Conservation (phyloP, 1,140 invertebrate genomes). For the Bombus sylvicola region DNA sequence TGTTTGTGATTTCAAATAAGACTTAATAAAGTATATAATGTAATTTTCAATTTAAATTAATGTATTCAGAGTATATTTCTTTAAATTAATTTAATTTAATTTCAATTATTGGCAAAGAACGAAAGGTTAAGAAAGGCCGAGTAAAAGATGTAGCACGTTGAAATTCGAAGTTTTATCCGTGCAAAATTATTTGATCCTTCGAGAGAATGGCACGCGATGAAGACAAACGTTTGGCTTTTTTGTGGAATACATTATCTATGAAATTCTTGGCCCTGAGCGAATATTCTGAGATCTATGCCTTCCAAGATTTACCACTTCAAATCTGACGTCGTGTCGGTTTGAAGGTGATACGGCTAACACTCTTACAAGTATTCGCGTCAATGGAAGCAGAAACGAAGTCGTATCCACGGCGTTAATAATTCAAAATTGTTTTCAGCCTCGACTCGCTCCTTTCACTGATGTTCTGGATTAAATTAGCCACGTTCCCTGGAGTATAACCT, state of each 20-base stretch:
- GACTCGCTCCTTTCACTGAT: not conserved
- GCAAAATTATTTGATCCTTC: not conserved
- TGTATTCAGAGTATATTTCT: not conserved
- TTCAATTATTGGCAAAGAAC: not conserved
- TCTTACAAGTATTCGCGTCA: not conserved
- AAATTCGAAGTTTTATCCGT: not conserved
- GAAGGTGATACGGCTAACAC: not conserved
- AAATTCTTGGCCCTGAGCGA: not conserved
- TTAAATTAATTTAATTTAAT: not conserved
- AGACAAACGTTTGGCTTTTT: not conserved
- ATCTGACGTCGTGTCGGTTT: not conserved
- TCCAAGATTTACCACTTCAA: conserved; percentile 19
- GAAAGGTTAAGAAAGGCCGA: accelerated
- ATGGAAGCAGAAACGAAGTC: not conserved
- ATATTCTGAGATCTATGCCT: not conserved
- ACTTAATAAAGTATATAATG: too few species aligned
- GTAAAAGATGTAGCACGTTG: not conserved
- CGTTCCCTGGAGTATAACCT: too few species aligned
- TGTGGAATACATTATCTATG: not conserved
- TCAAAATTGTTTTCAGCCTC: conserved; percentile 8
- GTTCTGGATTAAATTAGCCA: not conserved
- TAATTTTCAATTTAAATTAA: not conserved
- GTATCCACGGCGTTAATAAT: not conserved
- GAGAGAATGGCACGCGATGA: not conserved
- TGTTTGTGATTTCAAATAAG: too few species aligned